These are phyloP conservation scores for Harpalus rubripes DNA, from an alignment of 2,888 invertebrate genomes.

Conservation along the genomic window DNA sequence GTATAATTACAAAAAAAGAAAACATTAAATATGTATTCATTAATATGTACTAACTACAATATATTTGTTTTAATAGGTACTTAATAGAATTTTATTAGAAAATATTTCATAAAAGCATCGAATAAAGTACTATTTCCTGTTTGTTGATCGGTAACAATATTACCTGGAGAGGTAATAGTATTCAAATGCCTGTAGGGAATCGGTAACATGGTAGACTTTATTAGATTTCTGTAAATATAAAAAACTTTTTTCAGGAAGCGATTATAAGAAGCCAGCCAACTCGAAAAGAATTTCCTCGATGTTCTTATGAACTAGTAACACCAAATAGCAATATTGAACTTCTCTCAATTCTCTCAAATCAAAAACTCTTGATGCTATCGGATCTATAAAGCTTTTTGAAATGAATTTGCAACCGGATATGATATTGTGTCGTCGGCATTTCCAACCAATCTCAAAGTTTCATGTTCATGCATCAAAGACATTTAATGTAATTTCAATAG, in stretches of 20 bases:
- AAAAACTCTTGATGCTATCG: conserved; percentile 9
- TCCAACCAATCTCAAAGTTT: conserved; percentile 10
- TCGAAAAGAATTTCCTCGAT: neutral
- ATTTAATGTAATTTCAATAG: conserved; percentile 33
- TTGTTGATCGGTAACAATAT: neutral
- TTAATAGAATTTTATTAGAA: neutral
- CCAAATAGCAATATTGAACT: neutral
- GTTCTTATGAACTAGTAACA: neutral
- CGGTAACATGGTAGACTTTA: neutral
- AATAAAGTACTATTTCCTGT: neutral
- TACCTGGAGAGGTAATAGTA: neutral
- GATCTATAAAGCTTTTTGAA: conserved; percentile 24
- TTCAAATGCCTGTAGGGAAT: neutral
- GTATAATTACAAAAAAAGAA: too few species aligned
- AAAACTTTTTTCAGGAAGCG: neutral
- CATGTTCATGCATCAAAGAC: conserved; percentile 41
- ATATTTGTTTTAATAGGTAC: too few species aligned
- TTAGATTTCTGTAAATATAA: neutral
- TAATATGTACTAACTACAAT: too few species aligned
- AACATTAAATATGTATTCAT: too few species aligned
- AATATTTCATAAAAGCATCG: neutral
- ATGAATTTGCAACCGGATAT: conserved; percentile 37
- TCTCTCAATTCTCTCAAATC: neutral
- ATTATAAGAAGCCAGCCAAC: neutral
- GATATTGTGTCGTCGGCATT: conserved; percentile 4